These are phyloP conservation scores for Orchesella cincta DNA, from an alignment of 1,140 invertebrate genomes.

Conservation along the genomic window DNA sequence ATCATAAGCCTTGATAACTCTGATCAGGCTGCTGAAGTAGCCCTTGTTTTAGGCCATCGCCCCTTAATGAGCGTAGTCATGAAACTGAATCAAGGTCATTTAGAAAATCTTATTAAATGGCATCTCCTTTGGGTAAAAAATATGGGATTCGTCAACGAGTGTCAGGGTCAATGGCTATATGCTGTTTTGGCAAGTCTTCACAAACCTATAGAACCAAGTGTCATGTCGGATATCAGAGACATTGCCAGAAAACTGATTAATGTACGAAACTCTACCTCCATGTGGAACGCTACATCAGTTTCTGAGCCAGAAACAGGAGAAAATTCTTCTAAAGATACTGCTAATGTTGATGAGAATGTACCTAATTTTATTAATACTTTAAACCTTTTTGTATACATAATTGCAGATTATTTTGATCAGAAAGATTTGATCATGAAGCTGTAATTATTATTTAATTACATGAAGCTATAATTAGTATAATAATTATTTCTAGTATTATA, in stretches of 20 bases:
- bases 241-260: slow-evolving; percentile 22
- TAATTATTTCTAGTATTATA: neutral
- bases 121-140: slow-evolving; percentile 39
- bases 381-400: slow-evolving; percentile 41
- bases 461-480: neutral
- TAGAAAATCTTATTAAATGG: slow-evolving; percentile 37
- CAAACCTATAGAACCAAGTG: slow-evolving; percentile 38
- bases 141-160: slow-evolving; percentile 37
- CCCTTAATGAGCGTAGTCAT: slow-evolving; percentile 34
- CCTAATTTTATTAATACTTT: neutral
- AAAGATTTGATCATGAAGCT: slow-evolving; percentile 35
- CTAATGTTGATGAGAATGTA: neutral
- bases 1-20: neutral
- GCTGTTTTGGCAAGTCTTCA: slow-evolving; percentile 34
- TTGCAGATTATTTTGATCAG: slow-evolving; percentile 42
- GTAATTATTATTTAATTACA: neutral
- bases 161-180: slow-evolving; percentile 45
- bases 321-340: neutral
- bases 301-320: neutral
- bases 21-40: neutral
- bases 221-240: slow-evolving; percentile 37
- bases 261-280: neutral
- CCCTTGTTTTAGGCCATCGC: neutral
- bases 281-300: neutral
- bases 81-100: slow-evolving; percentile 18